Evolutionary conservation across 2,888 invertebrate species (phyloP).

Genomic region (Parnassius mnemosyne): DNA sequence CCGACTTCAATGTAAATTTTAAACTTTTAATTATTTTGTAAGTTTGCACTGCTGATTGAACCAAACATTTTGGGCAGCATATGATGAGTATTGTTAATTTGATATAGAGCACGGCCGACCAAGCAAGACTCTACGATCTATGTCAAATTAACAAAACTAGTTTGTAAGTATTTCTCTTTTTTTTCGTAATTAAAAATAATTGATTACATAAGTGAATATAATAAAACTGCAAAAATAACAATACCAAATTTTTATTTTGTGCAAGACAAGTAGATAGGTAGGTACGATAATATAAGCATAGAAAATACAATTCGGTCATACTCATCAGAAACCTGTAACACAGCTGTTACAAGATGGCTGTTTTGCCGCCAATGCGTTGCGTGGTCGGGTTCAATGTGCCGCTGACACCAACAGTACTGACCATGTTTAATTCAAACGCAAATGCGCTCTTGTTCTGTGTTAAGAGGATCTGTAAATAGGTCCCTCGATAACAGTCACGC

Average conservation of each 20-base stretch:
- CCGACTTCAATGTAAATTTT: too few relatives aligned
- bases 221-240: background rate
- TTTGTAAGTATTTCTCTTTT: too few relatives aligned
- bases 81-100: too few relatives aligned
- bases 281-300: background rate
- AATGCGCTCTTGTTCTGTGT: slow-evolving; percentile 28
- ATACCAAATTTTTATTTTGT: background rate
- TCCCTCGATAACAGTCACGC: slow-evolving; percentile 27
- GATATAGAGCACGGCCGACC: too few relatives aligned
- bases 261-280: background rate
- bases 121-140: too few relatives aligned
- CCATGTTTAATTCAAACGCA: slow-evolving; percentile 33
- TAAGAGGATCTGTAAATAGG: slow-evolving; percentile 27
- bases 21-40: too few relatives aligned
- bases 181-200: too few relatives aligned
- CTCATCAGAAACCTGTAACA: slow-evolving; percentile 17
- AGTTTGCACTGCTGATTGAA: too few relatives aligned
- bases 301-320: slow-evolving; percentile 7
- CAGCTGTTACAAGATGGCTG: slow-evolving; percentile 25
- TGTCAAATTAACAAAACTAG: too few relatives aligned
- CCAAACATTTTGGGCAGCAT: too few relatives aligned
- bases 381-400: slow-evolving; percentile 30
- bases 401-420: slow-evolving; percentile 31
- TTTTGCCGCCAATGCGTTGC: slow-evolving; percentile 18
- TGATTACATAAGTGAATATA: too few relatives aligned